Base-by-base conservation (phyloP, 2,888 invertebrate species). In the Eupithecia pulchellata region DNA sequence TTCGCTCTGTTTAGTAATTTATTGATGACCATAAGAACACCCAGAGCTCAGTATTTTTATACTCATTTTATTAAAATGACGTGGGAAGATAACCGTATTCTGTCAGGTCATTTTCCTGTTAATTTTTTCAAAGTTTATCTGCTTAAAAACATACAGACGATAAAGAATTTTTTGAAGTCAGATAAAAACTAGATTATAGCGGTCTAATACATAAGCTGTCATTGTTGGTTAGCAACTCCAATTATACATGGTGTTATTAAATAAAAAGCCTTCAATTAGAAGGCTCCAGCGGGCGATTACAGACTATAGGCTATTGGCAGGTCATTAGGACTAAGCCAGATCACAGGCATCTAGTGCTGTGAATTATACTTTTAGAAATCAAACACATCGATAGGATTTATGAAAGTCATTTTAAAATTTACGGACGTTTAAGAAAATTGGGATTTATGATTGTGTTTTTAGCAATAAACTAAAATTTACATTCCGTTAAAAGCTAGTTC, bases 221-320 rank as follows among this genome's bases (percentile, higher is more conserved):
- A 32, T 77, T 71, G 75, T 78, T 66, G 64, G 75, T 76, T 75
- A 52, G 75, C 79, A 79, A 79, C 78, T 78, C 78, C 81, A 78
- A 84, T 86, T 82, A 83, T 71, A 71, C 68, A 76, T 80, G 75
- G 79, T 82, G 86, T 85, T 86, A 89, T 89, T 90, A 87, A 81
- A 88, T 85, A 89, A 90, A 89, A 90, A 89, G 84, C 82, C 77
- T 78, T 77, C 88, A 89, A 90, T 91, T 91, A 91, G 85, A 85
- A 86, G 86, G 85, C 89, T 88, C 88, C 89, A 75, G 80, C 77
- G 81, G 77, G 83, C 87, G 87, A 87, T 90, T 87, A 89, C 79
- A 75, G 81, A 69, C 82, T 80, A 78, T 75, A 65, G 66, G 66
- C 71, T 81, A 85, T 85, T 82, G 87, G 84, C 83, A 78, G 78